Evolutionary conservation across 2,797 vertebrate genomes (phyloP).

Genomic region (Tokudaia tokunoshimensis): DNA sequence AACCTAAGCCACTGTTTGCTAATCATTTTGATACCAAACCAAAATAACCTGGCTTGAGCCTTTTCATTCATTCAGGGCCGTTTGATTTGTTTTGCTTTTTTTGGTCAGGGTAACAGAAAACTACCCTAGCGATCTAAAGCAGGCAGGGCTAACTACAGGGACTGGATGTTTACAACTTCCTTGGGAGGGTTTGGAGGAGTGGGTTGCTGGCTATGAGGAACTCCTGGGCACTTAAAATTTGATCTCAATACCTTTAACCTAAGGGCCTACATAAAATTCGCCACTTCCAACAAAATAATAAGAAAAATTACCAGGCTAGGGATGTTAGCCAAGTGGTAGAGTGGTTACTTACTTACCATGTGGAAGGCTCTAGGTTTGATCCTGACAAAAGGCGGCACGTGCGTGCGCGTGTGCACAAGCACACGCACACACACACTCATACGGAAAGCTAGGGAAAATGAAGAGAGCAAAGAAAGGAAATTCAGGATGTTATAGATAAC

Average conservation of each 20-base stretch:
- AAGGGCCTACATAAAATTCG: background rate
- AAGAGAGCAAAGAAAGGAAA: constrained; percentile 17
- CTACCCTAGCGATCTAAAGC: background rate
- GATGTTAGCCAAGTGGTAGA: background rate
- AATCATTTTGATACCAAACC: constrained; percentile 57
- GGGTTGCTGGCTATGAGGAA: background rate
- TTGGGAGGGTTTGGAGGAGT: background rate
- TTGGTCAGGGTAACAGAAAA: constrained; percentile 49
- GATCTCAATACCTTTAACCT: background rate
- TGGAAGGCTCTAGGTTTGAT: background rate
- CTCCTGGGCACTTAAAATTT: background rate
- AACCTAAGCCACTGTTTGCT: constrained; percentile 5
- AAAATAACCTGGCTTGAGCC: constrained; percentile 31
- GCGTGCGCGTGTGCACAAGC: too few species aligned
- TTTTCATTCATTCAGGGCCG: constrained; percentile 7
- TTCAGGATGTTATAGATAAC: background rate
- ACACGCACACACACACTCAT: background rate
- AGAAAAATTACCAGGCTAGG: background rate
- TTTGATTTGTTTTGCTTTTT: constrained; percentile 42
- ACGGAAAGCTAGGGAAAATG: background rate
- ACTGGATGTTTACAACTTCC: background rate
- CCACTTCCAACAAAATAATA: background rate
- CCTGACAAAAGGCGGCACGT: background rate
- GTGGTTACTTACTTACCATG: background rate
- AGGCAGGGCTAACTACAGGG: background rate